Base-by-base conservation (phyloP, 2,113 vertebrate genomes). In the Cyanoramphus novaezelandiae region DNA sequence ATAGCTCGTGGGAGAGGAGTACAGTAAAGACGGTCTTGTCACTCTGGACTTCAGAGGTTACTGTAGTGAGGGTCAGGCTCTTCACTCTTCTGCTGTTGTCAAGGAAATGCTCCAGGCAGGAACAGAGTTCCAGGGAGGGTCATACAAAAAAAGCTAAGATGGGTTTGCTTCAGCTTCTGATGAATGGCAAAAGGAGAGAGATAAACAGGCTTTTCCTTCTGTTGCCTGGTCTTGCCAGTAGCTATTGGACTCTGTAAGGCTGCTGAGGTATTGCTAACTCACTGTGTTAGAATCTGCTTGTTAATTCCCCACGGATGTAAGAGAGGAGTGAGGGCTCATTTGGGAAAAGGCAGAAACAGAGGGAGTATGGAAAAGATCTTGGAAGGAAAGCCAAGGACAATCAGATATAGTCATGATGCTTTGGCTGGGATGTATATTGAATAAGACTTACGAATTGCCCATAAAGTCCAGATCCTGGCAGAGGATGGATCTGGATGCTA, bases 321-420 rank as follows among this genome's bases (percentile, higher is more conserved):
- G 9, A 46, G 43, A 92, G 29, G 15, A 72, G 28, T 37, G 44
- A 80, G 24, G 37, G 41, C 12, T 6, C 35, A 7, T 88, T 63
- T 90, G 50, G 55, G 77, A 84, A 95, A 90, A 76, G 25, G 52
- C 9, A 86, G 82, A 68, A 68, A 72, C 33, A 85, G 31, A 82
- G 33, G 24, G 23, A 67, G 39, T 33, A 24, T 27, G 55, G 49
- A 95, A 86, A 80, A 92, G 7, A 35, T 75, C 47, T 86, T 86
- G 88, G 82, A 94, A 88, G 47, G 46, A 86, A 94, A 92, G 59
- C 87, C 94, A 95, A 96, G 92, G 88, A 90, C 82, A 92, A 82
- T 71, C 85, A 88, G 62, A 72, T 46, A 78, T 4, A 91, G 78
- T 77, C 69, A 90, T 29, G 50, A 67, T 75, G 65, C 29, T 88